Conservation (phyloP, 1,140 invertebrate genomes). For the Tyrophagus putrescentiae region DNA sequence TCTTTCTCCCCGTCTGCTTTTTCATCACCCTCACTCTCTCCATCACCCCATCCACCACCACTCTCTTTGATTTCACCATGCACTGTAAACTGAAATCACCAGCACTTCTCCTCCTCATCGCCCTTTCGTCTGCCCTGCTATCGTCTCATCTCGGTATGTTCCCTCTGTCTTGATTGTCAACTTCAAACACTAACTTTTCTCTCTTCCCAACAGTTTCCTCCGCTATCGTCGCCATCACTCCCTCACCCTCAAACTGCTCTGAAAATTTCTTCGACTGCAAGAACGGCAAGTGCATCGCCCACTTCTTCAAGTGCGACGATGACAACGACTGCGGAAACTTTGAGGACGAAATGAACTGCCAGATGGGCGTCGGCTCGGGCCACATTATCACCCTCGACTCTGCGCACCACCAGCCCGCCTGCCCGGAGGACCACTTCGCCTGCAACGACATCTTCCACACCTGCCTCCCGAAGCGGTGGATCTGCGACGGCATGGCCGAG, state of each 20-base stretch:
- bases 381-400: not conserved
- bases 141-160: no score
- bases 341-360: slow-evolving; percentile 75
- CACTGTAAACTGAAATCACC: no score
- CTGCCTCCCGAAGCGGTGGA: slow-evolving; percentile 23
- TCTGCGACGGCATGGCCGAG: slow-evolving; percentile 32
- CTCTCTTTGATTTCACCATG: no score
- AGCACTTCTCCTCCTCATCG: no score
- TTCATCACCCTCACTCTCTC: not conserved
- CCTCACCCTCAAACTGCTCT: not conserved
- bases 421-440: slow-evolving; percentile 19
- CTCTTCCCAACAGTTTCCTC: not conserved
- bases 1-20: not conserved
- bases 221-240: not conserved
- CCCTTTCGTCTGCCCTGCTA: no score
- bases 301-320: slow-evolving; percentile 70
- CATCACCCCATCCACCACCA: no score
- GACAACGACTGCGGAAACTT: slow-evolving; percentile 80
- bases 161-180: not conserved
- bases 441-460: slow-evolving; percentile 19
- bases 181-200: not conserved
- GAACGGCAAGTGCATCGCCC: slow-evolving; percentile 75
- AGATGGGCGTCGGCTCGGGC: not conserved
- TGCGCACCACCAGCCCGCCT: not conserved
- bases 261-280: slow-evolving; percentile 56